Percentiles rank a stretch among this genome's conserved stretches.
Conservation (phyloP, 2,888 invertebrate genomes). For the Leucophenga maculata region DNA sequence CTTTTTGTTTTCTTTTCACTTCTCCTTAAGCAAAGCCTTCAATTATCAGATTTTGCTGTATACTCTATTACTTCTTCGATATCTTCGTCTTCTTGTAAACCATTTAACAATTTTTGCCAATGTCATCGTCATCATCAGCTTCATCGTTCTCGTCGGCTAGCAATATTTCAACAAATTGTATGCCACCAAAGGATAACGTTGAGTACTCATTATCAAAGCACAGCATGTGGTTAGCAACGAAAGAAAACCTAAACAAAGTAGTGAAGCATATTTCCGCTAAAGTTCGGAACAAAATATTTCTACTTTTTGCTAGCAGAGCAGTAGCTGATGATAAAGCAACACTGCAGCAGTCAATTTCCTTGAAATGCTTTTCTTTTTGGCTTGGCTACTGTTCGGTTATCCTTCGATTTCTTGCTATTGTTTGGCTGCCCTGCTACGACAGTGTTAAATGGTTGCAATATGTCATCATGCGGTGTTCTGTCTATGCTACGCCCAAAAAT, state of each 20-base stretch:
- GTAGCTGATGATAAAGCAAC: conserved; percentile 58
- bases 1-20: too few relatives aligned
- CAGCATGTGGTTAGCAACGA: conserved; percentile 63
- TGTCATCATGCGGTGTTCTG: conserved; percentile 59
- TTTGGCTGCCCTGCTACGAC: conserved; percentile 53
- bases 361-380: conserved; percentile 49
- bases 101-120: too few relatives aligned
- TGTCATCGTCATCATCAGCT: neutral
- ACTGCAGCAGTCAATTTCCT: conserved; percentile 65
- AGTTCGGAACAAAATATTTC: conserved; percentile 10
- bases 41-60: conserved; percentile 66
- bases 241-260: conserved; percentile 36
- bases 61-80: conserved; percentile 42
- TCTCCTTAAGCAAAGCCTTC: conserved; percentile 52
- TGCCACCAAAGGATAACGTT: conserved; percentile 30
- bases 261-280: conserved; percentile 49
- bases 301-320: too few relatives aligned
- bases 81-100: neutral
- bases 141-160: neutral
- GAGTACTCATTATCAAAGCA: conserved; percentile 61
- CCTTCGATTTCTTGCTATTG: conserved; percentile 41
- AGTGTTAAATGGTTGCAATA: conserved; percentile 70
- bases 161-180: conserved; percentile 61
- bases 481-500: conserved; percentile 7
- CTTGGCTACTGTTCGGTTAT: conserved; percentile 19